Evolutionary conservation across 2,113 vertebrate species (phyloP), one percentile per base, ranked within the genome.

Genomic region (Phoxinus phoxinus): DNA sequence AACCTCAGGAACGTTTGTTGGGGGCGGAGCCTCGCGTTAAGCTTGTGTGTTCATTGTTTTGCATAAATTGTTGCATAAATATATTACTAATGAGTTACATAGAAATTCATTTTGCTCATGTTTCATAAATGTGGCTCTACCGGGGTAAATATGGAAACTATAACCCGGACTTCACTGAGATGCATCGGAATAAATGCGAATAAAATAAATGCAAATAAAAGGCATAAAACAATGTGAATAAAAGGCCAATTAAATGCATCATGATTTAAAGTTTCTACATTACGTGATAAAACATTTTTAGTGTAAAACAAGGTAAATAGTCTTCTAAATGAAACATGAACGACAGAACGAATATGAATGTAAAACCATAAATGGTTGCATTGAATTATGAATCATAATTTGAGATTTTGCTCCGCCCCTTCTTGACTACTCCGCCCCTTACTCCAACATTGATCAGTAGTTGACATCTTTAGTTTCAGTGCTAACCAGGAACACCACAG

Each of bases 401-500:
- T 25, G 12, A 27, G 9, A 41, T 23, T 37, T 71, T 71, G 71
- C 71, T 73, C 71, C 11, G 11, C 71, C 37, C 71, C 71, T 2
- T 44, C 11, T 8, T 41, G 25, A 73, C 11, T 4, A 2, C 35
- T 5, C n/a, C 71, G n/a, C 37, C 23, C 32, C 69, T 6, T 12
- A 41, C 69, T 79, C n/a, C 7, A 59, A 58, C n/a, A 80, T 0
- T 27, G n/a, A 80, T 80, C 23, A 80, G 51, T 35, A 37, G 53
- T 78, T 80, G 84, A 71, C 75, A 69, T 71, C 84, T 71, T 79
- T 27, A 80, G 75, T 77, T 41, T 71, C 4, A 51, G 69, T 51
- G 13, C 15, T 13, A 19, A 51, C 25, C 56, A 76, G 51, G 81
- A n/a, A 86, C 79, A 86, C 21, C 89, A 87, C 90, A 71, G 76